Percentiles rank a stretch among this genome's conserved stretches.
These are phyloP conservation scores for Dermochelys coriacea DNA, from an alignment of 2,797 vertebrate species.

Conservation along the genomic window DNA sequence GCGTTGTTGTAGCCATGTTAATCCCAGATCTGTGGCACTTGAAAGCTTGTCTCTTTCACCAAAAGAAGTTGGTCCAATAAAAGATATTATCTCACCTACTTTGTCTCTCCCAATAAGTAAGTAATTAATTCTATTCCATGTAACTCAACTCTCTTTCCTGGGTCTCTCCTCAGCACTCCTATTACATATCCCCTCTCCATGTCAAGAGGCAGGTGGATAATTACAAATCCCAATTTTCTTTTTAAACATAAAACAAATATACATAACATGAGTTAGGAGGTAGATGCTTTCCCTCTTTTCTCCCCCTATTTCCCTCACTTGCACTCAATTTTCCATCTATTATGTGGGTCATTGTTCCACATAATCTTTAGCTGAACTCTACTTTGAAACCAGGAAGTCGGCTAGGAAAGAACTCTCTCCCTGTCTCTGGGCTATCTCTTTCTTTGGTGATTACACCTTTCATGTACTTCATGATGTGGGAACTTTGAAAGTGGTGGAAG, in stretches of 20 bases:
- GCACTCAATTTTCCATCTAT: background rate
- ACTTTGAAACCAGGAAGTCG: conserved; percentile 6
- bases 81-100: background rate
- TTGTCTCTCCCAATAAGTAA: background rate
- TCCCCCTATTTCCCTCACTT: background rate
- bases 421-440: background rate
- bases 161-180: background rate
- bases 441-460: conserved; percentile 28
- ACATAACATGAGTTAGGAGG: background rate
- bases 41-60: background rate
- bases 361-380: conserved; percentile 15
- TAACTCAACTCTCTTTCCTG: background rate
- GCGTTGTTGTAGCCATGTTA: background rate
- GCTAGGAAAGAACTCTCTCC: conserved; percentile 16
- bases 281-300: background rate
- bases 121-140: background rate
- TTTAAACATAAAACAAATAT: background rate
- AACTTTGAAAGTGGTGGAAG: background rate
- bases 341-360: background rate
- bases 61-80: background rate
- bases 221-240: background rate
- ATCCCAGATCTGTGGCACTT: no score
- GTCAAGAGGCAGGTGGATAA: no score
- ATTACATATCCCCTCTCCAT: background rate
- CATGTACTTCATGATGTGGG: conserved; percentile 16